Evolutionary conservation across 2,888 invertebrate species (phyloP).

Genomic region (Chaitophorus viminalis): DNA sequence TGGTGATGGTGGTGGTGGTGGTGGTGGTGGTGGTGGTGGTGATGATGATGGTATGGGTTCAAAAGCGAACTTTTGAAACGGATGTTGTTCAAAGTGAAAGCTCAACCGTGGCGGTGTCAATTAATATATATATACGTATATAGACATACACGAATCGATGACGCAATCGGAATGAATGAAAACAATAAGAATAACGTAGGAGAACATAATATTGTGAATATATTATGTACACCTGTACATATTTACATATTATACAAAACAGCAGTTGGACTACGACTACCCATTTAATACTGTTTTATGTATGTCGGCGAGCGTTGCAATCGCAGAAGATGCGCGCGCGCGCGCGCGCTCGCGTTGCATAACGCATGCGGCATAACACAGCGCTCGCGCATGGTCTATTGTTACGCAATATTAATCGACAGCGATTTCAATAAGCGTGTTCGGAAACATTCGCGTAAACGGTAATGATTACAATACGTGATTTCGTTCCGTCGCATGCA

Average conservation of each 20-base stretch:
- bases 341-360: no score
- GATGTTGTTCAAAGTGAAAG: conserved; percentile 39
- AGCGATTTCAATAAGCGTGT: not conserved
- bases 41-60: no score
- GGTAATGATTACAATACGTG: not conserved
- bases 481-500: not conserved
- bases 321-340: not conserved
- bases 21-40: no score
- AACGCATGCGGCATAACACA: not conserved
- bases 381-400: conserved; percentile 3
- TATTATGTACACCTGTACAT: not conserved
- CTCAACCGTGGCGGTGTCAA: not conserved
- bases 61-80: conserved; percentile 36
- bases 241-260: not conserved
- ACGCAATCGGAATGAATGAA: conserved; percentile 32
- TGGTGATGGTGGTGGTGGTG: no score
- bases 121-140: no score
- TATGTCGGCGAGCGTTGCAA: not conserved
- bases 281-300: not conserved
- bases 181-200: conserved; percentile 26
- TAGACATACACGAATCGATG: conserved; percentile 12
- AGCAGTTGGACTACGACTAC: no score
- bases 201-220: not conserved
- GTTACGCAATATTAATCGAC: conserved; percentile 25
- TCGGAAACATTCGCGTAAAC: conserved; percentile 28